phyloP scores from a whole-genome alignment of 2,888 invertebrate species.

The Leucozona laternaria region DNA sequence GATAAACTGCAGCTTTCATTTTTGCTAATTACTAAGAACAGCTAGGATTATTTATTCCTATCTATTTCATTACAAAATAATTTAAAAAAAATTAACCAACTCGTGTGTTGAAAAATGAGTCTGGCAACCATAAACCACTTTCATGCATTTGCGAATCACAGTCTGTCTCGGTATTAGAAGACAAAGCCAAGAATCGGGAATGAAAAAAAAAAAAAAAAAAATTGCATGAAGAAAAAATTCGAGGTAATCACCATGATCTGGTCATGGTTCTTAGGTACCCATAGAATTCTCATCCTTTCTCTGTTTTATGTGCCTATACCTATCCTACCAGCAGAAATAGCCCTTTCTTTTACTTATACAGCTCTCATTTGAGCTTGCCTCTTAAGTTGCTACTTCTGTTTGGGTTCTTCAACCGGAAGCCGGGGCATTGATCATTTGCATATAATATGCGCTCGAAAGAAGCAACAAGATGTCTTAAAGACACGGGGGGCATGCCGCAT shows the following conservation, averaged over 20 bases:
- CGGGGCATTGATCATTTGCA: slow-evolving; percentile 73
- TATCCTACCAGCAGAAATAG: slow-evolving; percentile 32
- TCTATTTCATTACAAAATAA: no score
- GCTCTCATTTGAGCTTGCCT: not conserved
- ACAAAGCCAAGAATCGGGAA: slow-evolving; percentile 3
- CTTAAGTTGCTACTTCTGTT: slow-evolving; percentile 35
- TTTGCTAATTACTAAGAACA: no score
- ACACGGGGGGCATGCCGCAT: slow-evolving; percentile 40
- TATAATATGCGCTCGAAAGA: slow-evolving; percentile 66
- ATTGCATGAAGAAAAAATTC: slow-evolving; percentile 28
- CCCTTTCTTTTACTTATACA: slow-evolving; percentile 26
- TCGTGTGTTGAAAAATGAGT: not conserved
- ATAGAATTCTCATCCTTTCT: slow-evolving; percentile 25
- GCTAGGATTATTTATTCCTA: no score
- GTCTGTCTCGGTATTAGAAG: slow-evolving; percentile 38
- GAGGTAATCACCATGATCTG: slow-evolving; percentile 68
- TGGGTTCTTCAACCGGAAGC: slow-evolving; percentile 68
- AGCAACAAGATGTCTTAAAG: slow-evolving; percentile 42
- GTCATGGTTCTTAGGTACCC: slow-evolving; percentile 62
- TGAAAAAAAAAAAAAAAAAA: not conserved
- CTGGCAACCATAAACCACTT: slow-evolving; percentile 7
- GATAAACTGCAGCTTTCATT: no score
- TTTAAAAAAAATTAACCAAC: no score
- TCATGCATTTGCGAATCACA: slow-evolving; percentile 23
- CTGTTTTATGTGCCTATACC: not conserved